These are phyloP conservation scores for Pteropus alecto DNA, from an alignment of 2,113 vertebrate genomes.

Conservation along the genomic window DNA sequence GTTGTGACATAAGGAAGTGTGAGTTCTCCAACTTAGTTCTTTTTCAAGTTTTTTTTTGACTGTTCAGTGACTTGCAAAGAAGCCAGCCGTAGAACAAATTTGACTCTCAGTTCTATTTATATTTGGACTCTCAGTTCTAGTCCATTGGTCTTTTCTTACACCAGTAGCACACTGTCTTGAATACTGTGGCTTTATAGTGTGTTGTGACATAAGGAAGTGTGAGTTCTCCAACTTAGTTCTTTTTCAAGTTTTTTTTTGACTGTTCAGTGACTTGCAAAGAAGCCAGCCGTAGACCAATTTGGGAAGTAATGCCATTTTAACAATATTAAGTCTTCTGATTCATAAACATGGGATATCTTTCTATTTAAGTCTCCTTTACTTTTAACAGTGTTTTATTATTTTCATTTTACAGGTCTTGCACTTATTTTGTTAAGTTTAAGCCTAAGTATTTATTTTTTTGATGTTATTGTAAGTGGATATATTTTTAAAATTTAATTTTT, in stretches of 20 bases:
- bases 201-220: neutral
- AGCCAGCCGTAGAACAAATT: neutral
- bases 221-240: neutral
- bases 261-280: neutral
- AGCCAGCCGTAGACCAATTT: neutral
- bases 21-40: neutral
- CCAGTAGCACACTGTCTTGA: neutral
- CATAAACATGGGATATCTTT: neutral
- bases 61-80: neutral
- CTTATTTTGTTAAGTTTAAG: conserved; percentile 25
- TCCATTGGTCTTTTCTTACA: neutral
- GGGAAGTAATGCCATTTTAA: neutral
- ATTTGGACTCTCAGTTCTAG: neutral
- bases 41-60: neutral
- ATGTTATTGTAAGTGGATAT: neutral
- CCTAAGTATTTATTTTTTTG: neutral
- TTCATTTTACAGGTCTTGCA: neutral
- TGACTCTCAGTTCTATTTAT: neutral
- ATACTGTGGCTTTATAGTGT: neutral
- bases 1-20: neutral
- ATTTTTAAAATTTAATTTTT: neutral
- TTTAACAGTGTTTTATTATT: neutral
- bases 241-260: neutral
- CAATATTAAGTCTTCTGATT: neutral
- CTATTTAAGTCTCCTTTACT: neutral